Evolutionary conservation across 2,888 invertebrate genomes (phyloP), one percentile per base, ranked within the genome.

Genomic region (Drosophila diplacantha): DNA sequence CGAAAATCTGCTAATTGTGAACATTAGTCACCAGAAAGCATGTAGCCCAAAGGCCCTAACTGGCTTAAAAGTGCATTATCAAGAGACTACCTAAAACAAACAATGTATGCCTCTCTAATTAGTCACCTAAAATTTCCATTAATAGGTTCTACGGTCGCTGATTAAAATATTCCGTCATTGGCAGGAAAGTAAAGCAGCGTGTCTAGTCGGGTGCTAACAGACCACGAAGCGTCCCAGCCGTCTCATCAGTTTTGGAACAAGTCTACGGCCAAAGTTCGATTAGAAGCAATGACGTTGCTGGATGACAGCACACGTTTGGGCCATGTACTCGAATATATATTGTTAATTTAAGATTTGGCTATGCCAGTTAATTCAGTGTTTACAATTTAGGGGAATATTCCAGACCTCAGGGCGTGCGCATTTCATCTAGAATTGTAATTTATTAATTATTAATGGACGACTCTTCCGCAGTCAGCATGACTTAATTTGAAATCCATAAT

Each of bases 1-100:
- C 70, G 61, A 74, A 77, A 82, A 58, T 58, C 69, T 68, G 73
- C 71, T 82, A 82, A 78, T 78, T 82, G 73, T 73, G 69, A 79
- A 60, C 62, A 75, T 77, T 82, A 78, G 75, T 78, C 78, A 78
- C 71, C 53, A 50, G 56, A 53, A 57, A 12, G 18, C 65, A n/a
- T n/a, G n/a, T 34, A 3, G 34, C 0, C 52, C 26, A 41, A 24
- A 26, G 24, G 24, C 41, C 41, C 8, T 18, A 14, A 29, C 12
- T 4, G 29, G 2, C 18, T 31, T 9, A 8, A 31, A 31, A 18
- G 18, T 46, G 31, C 44, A 31, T 31, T 14, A 3, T 3, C 31
- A 3, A 5, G 20, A 14, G 3, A 20, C 31, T 46, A 31, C 20
- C 8, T 14, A 9, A 31, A 18, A 14, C 18, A 29, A 3, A 44